Percentiles rank a stretch among this genome's conserved stretches.
phyloP scores from a whole-genome alignment of 2,797 vertebrate genomes.

The Poliocrania exsul region DNA sequence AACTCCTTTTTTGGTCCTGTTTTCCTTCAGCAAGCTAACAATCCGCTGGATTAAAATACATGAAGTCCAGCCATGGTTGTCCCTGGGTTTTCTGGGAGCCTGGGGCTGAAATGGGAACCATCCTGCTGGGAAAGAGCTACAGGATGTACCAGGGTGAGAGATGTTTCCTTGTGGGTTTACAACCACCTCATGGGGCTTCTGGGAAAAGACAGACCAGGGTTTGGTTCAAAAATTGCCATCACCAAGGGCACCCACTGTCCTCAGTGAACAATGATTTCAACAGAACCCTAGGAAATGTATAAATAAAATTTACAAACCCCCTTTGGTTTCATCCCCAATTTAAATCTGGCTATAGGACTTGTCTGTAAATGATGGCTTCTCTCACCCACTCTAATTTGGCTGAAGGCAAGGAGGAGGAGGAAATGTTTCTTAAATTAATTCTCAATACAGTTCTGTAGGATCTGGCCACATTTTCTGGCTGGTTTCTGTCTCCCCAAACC shows the following conservation, averaged over 20 bases:
- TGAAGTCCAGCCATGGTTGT: neutral
- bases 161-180: neutral
- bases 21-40: constrained; percentile 23
- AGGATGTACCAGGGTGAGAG: neutral
- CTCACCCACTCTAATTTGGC: neutral
- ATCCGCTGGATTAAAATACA: constrained; percentile 30
- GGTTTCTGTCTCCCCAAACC: neutral
- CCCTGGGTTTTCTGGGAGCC: neutral
- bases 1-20: constrained; percentile 73
- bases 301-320: neutral
- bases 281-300: neutral
- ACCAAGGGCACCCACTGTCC: neutral
- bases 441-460: neutral
- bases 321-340: neutral
- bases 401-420: neutral
- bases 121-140: neutral
- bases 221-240: neutral
- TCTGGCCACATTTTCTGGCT: neutral
- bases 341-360: neutral
- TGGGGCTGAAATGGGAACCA: neutral
- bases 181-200: neutral
- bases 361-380: neutral
- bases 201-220: neutral
- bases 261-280: neutral
- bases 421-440: neutral